Evolutionary conservation across 1,140 invertebrate species (phyloP).

Genomic region (Drosophila jambulina): DNA sequence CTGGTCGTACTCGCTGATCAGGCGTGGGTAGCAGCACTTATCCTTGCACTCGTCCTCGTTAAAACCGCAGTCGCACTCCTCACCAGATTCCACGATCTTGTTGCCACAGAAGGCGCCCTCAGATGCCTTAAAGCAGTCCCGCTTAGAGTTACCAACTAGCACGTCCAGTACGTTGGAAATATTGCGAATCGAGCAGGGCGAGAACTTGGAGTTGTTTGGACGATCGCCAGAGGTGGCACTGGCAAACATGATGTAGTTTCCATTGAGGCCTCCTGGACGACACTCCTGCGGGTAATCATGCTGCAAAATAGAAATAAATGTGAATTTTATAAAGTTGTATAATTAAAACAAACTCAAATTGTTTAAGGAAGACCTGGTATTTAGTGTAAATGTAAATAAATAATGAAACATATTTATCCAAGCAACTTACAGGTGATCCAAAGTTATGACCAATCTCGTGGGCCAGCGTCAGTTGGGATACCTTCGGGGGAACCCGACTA

Average conservation of each 20-base stretch:
- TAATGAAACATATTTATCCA: not conserved
- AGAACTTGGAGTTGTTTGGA: conserved; percentile 98
- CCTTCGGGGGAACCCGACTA: conserved; percentile 97
- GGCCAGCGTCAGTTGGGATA: conserved; percentile 98
- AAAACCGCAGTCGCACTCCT: conserved; percentile 99
- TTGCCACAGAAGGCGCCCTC: conserved; percentile 99
- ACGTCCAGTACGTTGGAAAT: conserved; percentile 97
- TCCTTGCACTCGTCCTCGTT: conserved; percentile 96
- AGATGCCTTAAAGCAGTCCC: conserved; percentile 97
- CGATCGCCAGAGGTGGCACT: conserved; percentile 97
- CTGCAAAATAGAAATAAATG: conserved; percentile 85
- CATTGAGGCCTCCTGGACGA: conserved; percentile 93
- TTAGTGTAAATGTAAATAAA: not conserved
- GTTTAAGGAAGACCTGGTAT: not conserved
- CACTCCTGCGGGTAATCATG: conserved; percentile 98
- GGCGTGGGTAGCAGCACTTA: conserved; percentile 96
- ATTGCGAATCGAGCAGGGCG: conserved; percentile 96
- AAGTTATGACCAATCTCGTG: conserved; percentile 99
- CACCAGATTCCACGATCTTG: conserved; percentile 98
- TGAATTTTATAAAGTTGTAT: too few relatives aligned
- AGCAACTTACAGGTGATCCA: conserved; percentile 94
- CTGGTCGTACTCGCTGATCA: conserved; percentile 89
- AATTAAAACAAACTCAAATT: not conserved
- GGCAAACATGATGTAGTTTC: conserved; percentile 99
- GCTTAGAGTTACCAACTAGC: conserved; percentile 95